Evolutionary conservation across 2,113 vertebrate species (phyloP), one percentile per base, ranked within the genome.

Genomic region (human): DNA sequence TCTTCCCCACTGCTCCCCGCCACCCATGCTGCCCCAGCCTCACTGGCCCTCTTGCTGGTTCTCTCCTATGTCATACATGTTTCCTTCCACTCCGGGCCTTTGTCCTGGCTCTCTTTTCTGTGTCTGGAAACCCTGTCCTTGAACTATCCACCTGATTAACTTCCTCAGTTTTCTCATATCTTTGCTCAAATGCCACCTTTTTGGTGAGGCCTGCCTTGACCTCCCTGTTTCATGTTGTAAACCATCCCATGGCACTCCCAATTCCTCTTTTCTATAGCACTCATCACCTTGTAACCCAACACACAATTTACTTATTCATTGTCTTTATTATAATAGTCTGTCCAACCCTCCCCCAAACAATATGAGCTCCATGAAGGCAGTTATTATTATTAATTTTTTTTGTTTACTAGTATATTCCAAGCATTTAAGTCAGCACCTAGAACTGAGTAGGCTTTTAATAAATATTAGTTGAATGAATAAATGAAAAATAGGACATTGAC

Each of bases 171-270:
- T 90, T 59, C 35, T 78, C 66, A 40, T 35, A 18, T 73, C 43
- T 80, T 73, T 83, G 55, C n/a, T 95, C 52, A 68, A 6, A 61
- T 82, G 48, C 82, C 52, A 45, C 18, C 11, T 81, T 82, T 45
- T 68, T n/a, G 32, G 20, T n/a, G 38, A 86, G 20, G 38, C 0
- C 59, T 43, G 16, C 20, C 66, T 84, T 78, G 38, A 78, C 25
- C 5, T 25, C 25, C 25, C 57, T 81, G 3, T 52, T 81, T 73
- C 35, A 27, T 8, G 7, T 35, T 5, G 17, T 20, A 35, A 73
- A 11, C 2, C 16, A 66, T 45, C 3, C 20, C 30, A 35, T 2
- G 13, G 12, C 1, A 1, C 1, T 20, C 10, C 17, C 50, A 30
- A 2, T 17, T 1, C 18, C 32, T 66, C 45, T 85, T 79, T 25